phyloP scores from a whole-genome alignment of 2,113 vertebrate species.

The Elephas maximus region DNA sequence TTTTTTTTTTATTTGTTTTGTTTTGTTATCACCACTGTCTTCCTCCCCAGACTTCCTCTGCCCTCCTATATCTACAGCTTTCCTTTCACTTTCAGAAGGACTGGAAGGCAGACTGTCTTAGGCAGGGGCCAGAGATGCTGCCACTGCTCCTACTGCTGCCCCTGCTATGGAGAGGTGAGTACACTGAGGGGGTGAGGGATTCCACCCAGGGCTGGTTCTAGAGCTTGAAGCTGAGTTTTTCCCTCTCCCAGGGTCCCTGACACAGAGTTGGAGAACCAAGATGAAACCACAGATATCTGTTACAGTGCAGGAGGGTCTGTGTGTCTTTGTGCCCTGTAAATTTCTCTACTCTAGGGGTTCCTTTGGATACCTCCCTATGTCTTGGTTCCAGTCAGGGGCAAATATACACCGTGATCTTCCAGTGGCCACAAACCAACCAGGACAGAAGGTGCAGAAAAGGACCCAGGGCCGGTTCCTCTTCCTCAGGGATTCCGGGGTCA shows the following conservation, averaged over 20 bases:
- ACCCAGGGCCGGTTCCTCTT: constrained; percentile 26
- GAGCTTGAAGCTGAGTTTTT: neutral
- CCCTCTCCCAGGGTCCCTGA: neutral
- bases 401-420: accelerated
- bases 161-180: neutral
- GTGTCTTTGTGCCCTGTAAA: neutral
- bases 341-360: accelerated
- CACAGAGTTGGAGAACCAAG: accelerated
- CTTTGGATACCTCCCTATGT: accelerated
- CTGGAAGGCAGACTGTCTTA: accelerated
- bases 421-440: constrained; percentile 21
- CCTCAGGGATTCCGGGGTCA: accelerated
- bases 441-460: accelerated
- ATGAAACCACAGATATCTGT: accelerated
- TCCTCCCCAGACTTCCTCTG: neutral
- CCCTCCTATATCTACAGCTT: neutral
- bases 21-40: neutral
- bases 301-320: neutral
- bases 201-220: accelerated
- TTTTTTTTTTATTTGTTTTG: neutral
- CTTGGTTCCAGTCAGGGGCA: neutral
- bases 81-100: neutral
- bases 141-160: neutral
- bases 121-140: neutral
- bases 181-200: accelerated